These are phyloP conservation scores for Argyresthia albistria DNA, from an alignment of 2,888 invertebrate species.

Conservation along the genomic window DNA sequence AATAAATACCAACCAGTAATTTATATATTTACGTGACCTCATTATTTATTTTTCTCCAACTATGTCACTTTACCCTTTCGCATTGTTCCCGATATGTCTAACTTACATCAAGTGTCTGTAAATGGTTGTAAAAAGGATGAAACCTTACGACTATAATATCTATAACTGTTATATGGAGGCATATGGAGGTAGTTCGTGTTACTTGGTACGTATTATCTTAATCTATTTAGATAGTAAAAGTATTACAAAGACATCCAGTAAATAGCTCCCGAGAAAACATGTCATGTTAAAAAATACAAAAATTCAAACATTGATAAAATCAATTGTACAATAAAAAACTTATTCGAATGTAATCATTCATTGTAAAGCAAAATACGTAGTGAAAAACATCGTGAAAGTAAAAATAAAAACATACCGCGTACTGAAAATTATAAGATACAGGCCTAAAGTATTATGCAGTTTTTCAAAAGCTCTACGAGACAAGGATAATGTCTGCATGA, in stretches of 20 bases:
- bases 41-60: too few species aligned
- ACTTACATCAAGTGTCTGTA: not conserved
- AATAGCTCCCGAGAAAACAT: not conserved
- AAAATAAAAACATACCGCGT: not conserved
- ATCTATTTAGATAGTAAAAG: conserved; percentile 20
- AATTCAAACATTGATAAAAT: not conserved
- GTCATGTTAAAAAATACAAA: not conserved
- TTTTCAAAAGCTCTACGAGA: not conserved
- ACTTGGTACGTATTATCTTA: conserved; percentile 10
- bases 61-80: too few species aligned
- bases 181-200: conserved; percentile 59
- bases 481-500: not conserved
- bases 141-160: conserved; percentile 17
- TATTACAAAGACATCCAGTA: not conserved
- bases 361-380: not conserved
- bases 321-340: not conserved
- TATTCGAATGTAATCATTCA: not conserved
- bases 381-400: conserved; percentile 1
- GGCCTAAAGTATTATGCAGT: not conserved
- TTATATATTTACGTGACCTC: too few species aligned
- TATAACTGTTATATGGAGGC: conserved; percentile 36
- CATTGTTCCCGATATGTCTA: too few species aligned
- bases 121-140: conserved; percentile 39
- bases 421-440: conserved; percentile 1
- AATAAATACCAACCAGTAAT: too few species aligned